A percentile compares a stretch with the other conserved stretches of the same genome.
Conservation (phyloP, 2,888 invertebrate species). For the Standfussiana lucernea region DNA sequence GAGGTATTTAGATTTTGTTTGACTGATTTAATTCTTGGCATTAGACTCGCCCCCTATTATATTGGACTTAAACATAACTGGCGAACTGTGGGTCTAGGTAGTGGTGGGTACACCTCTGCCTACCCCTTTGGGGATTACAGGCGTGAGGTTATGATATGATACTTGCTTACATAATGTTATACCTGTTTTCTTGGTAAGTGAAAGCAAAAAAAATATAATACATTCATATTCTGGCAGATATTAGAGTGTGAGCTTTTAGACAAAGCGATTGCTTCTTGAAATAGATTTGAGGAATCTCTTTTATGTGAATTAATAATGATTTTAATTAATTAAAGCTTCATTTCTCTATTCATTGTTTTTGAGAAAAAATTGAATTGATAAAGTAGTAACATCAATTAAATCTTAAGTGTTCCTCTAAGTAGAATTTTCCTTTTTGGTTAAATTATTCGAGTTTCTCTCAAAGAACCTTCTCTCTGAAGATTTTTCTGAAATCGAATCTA, state of each 20-base stretch:
- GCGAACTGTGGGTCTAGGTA: too few relatives aligned
- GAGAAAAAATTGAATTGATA: too few relatives aligned
- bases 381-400: neutral
- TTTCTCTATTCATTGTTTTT: neutral
- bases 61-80: too few relatives aligned
- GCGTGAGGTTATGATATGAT: neutral
- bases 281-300: neutral
- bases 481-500: neutral
- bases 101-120: too few relatives aligned
- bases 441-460: neutral
- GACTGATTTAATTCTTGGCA: neutral
- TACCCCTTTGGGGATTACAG: too few relatives aligned
- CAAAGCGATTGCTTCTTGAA: neutral
- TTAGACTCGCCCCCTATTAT: too few relatives aligned
- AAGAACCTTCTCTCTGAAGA: neutral
- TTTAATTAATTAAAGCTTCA: neutral
- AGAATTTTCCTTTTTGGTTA: neutral
- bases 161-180: neutral
- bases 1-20: neutral
- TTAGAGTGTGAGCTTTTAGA: neutral
- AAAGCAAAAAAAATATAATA: neutral
- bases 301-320: neutral
- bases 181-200: neutral
- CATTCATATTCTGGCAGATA: neutral
- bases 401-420: neutral